These are phyloP conservation scores for Macroglossus sobrinus DNA, from an alignment of 2,113 vertebrate species.

Conservation along the genomic window DNA sequence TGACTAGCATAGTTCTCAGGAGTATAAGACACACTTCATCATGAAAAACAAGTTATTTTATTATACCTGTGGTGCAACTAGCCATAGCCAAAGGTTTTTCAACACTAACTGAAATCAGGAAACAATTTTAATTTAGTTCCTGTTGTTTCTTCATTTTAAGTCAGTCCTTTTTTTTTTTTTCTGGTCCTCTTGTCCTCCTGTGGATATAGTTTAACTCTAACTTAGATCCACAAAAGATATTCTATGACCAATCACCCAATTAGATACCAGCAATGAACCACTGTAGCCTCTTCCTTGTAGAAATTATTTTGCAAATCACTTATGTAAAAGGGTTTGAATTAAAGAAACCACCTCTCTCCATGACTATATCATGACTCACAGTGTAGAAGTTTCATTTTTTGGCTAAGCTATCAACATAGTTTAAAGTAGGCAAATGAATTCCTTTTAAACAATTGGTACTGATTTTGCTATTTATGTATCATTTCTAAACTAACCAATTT, in stretches of 20 bases:
- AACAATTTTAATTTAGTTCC: slow-evolving; percentile 50
- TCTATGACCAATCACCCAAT: background rate
- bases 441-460: slow-evolving; percentile 21
- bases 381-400: background rate
- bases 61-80: slow-evolving; percentile 7
- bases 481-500: background rate
- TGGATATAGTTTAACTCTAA: background rate
- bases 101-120: slow-evolving; percentile 27
- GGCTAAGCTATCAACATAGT: background rate
- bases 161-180: background rate
- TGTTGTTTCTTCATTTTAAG: background rate
- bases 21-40: slow-evolving; percentile 39
- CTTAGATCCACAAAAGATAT: background rate
- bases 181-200: background rate
- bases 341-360: background rate
- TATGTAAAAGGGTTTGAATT: background rate
- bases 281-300: background rate
- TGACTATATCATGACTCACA: background rate
- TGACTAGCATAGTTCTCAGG: background rate
- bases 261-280: background rate
- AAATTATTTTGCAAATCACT: slow-evolving; percentile 17
- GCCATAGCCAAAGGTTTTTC: slow-evolving; percentile 15
- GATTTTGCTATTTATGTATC: background rate
- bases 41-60: slow-evolving; percentile 59
- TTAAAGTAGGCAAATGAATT: slow-evolving; percentile 36